A percentile compares a stretch with the other conserved stretches of the same genome.
Conservation (phyloP, 2,113 vertebrate genomes). For the Okapia johnstoni region DNA sequence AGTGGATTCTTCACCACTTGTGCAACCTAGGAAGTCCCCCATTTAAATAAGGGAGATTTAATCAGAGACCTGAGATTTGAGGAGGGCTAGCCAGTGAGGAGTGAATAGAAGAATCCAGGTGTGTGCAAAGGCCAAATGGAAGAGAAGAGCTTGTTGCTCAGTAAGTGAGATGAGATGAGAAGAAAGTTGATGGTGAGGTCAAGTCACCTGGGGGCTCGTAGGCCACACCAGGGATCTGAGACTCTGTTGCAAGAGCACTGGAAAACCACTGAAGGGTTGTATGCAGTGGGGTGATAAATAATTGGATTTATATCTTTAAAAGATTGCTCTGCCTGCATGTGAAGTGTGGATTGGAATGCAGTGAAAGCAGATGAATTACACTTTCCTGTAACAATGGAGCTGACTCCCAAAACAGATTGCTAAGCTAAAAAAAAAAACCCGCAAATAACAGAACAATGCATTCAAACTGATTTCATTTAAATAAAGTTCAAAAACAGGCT, state of each 20-base stretch:
- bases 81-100: neutral
- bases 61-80: neutral
- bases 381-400: neutral
- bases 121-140: neutral
- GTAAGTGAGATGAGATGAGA: neutral
- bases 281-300: neutral
- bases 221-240: neutral
- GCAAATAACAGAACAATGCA: neutral
- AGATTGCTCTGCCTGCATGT: neutral
- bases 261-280: neutral
- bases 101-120: neutral
- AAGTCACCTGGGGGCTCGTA: neutral
- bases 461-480: neutral
- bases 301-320: neutral
- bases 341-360: neutral
- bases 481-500: neutral
- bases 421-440: neutral
- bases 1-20: neutral
- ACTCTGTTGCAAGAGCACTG: neutral
- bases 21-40: neutral
- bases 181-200: neutral
- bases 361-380: neutral
- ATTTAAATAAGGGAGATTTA: neutral
- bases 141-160: neutral
- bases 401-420: neutral